Evolutionary conservation across 2,888 invertebrate species (phyloP).

Genomic region (Dendrolimus pini): DNA sequence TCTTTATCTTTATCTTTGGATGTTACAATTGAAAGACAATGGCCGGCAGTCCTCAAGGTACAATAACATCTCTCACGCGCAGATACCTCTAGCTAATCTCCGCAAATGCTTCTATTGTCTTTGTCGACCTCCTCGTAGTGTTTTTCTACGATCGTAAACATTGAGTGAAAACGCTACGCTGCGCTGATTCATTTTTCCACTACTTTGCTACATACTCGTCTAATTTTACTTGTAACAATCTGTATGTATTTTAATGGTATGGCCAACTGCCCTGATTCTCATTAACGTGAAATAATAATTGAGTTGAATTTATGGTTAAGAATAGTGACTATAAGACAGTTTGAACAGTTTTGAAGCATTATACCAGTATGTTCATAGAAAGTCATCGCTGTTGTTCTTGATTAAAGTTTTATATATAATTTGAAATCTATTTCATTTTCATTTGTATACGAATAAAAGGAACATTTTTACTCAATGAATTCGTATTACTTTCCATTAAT

Average conservation of each 20-base stretch:
- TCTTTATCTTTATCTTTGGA: neutral
- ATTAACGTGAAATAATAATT: neutral
- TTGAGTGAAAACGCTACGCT: constrained; percentile 48
- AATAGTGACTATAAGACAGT: too few species aligned
- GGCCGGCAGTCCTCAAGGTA: constrained; percentile 2
- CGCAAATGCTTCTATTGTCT: constrained; percentile 39
- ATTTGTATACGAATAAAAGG: too few species aligned
- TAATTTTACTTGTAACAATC: neutral
- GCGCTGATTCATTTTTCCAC: neutral
- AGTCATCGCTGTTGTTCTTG: too few species aligned
- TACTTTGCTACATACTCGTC: neutral
- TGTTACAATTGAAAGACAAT: constrained; percentile 10
- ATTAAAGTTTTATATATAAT: too few species aligned
- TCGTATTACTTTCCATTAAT: too few species aligned
- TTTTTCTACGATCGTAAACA: constrained; percentile 49
- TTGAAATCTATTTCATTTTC: too few species aligned
- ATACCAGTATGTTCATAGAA: too few species aligned
- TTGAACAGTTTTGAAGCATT: too few species aligned
- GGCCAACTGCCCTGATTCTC: neutral
- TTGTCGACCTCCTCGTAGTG: constrained; percentile 21
- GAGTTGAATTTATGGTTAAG: too few species aligned
- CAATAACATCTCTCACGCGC: constrained; percentile 17
- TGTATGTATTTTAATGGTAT: neutral
- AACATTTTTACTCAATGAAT: too few species aligned
- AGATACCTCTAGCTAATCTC: constrained; percentile 20